Base-by-base conservation (phyloP, 2,888 invertebrate species). In the Pheosia tremula region DNA sequence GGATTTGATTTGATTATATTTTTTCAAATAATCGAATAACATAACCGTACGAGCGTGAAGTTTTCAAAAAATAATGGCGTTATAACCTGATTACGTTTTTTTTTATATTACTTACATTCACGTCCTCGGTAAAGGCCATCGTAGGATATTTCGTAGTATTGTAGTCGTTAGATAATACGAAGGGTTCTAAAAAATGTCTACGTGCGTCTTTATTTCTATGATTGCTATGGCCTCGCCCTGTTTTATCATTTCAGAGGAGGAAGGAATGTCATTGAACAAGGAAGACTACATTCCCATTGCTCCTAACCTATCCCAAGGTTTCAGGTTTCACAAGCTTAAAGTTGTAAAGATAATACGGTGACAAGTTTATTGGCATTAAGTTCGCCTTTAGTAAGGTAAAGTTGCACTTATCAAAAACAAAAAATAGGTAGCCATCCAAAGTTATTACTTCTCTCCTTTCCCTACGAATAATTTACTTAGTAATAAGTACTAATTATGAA, bases 1-100 rank as follows among this genome's bases (percentile, higher is more conserved):
- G 64, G 55, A 62, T 69, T 70, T 66, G 64, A 53, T 55, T 70
- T 66, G 64, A 53, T 55, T 62, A 67, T 69, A 71, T 72, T 75
- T 69, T 71, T 68, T 65, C 62, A 73, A 69, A 65, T 67, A 60
- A 52, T 60, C 58, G 63, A 67, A 64, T 63, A 74, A 60, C 63
- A 64, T 63, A 74, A 60, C 64, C 78, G 75, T 83, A 79, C 82
- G 79, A 81, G 81, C 84, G 82, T 85, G 77, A 80, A 79, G 68
- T 73, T 68, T 67, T 57, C 63, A 62, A 68, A 70, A 73, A 69
- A 73, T 50, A 53, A 67, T 67, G 75, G 77, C 77, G 77, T 77
- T 75, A 74, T 79, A 79, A 79, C 79, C 78, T 78, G 72, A 61
- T 75, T 78, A 45, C 45, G 64, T 64, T 69, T 78, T 73, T 71